Evolutionary conservation across 1,140 invertebrate genomes (phyloP), one percentile per base, ranked within the genome.

Genomic region (Copidosoma floridanum): DNA sequence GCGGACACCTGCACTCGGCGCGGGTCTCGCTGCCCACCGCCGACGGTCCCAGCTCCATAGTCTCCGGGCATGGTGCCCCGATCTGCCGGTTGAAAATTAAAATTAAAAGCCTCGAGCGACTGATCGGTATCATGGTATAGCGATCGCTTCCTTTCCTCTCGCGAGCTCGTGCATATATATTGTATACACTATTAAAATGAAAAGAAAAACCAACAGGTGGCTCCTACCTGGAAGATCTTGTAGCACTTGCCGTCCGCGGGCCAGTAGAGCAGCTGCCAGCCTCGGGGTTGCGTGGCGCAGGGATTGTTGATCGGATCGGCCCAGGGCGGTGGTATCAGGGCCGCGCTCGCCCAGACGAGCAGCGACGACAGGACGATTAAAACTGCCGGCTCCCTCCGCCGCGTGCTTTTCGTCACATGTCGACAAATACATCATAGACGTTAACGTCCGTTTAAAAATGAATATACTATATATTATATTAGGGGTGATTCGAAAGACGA

Each of bases 191-290:
- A 32, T 12, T 6, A 6, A 32, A 32, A 32, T 8, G 29, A 12
- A 12, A 32, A 32, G 6, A 32, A 32, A 32, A 6, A 8, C 29
- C 6, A 32, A 8, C 6, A 8, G 6, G 1, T 10, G 5, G 4
- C 6, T 14, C 24, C n/a, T 73, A 85, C 88, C 81, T 88, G 84
- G 71, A 92, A 93, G 75, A 93, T 92, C 72, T 89, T 90, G 72
- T 92, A 92, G 73, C 91, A 93, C 75, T 90, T 88, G 60, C 88
- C 88, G 69, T 93, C 87, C 0, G 82, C 78, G 1, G 90, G 87
- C 91, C 91, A 94, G 74, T 87, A 92, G 20, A 94, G 81, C 63
- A 92, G 82, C 67, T 93, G 89, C 92, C 92, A 93, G 14, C 89
- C 90, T 44, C 86, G 81, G 1, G 90, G 88, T 74, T 88, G 84